Percentiles rank a stretch among this genome's conserved stretches.
phyloP scores from a whole-genome alignment of 2,797 vertebrate genomes.

The Hapalemur alaotrensis region DNA sequence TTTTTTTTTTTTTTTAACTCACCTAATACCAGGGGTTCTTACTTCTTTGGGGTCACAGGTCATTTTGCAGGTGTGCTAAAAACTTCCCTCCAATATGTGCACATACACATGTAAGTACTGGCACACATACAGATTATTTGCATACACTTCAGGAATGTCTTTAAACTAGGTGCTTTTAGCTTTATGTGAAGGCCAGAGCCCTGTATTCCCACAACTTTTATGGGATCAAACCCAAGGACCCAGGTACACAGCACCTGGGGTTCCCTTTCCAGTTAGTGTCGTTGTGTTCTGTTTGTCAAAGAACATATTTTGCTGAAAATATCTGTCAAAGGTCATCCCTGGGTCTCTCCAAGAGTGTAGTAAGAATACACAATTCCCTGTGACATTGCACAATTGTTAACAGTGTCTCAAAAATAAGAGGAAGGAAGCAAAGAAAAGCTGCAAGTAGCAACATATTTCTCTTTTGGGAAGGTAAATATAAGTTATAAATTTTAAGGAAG shows the following conservation, averaged over 20 bases:
- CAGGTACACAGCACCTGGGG: not conserved
- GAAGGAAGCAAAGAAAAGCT: constrained; percentile 41
- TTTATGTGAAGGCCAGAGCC: not conserved
- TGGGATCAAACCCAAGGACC: not conserved
- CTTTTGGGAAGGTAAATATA: not conserved
- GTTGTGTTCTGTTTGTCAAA: not conserved
- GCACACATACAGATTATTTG: not conserved
- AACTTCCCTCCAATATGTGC: not conserved
- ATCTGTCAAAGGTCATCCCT: not conserved
- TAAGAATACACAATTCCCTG: constrained; percentile 14
- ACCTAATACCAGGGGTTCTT: not conserved
- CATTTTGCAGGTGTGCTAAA: not conserved
- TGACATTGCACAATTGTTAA: not conserved
- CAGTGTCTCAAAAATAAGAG: constrained; percentile 22
- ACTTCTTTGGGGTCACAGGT: not conserved
- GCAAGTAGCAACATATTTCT: not conserved
- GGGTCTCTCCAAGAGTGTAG: not conserved
- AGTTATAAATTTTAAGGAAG: constrained; percentile 43
- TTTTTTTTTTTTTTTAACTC: constrained; percentile 10
- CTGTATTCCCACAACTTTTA: not conserved
- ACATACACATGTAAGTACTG: not conserved
- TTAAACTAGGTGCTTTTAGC: not conserved
- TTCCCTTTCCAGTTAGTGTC: not conserved
- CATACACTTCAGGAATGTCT: not conserved
- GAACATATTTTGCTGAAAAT: not conserved